Conservation (phyloP, 2,797 vertebrate species). For the Micropoecilia bifurca region DNA sequence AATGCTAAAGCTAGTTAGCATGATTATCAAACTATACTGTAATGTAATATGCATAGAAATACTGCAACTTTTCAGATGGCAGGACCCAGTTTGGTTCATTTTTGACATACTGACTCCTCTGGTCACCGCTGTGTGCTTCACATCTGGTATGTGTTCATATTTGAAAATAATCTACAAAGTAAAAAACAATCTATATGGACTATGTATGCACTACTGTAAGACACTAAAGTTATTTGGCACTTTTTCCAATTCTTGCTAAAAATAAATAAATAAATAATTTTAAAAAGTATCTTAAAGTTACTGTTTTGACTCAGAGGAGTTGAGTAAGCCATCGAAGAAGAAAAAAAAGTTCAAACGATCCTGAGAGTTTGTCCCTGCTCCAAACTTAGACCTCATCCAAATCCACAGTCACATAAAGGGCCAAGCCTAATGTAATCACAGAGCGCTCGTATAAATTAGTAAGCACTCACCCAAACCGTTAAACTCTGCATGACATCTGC, state of each 20-base stretch:
- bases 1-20: too few species aligned
- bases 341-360: conserved; percentile 60
- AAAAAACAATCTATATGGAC: too few species aligned
- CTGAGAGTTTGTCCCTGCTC: conserved; percentile 46
- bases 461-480: conserved; percentile 68
- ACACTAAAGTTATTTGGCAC: neutral
- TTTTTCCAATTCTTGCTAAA: conserved; percentile 11
- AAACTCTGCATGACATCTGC: conserved; percentile 69
- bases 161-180: too few species aligned
- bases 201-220: neutral
- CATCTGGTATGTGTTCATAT: too few species aligned
- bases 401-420: conserved; percentile 40
- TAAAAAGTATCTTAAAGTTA: too few species aligned
- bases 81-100: neutral
- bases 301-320: conserved; percentile 56
- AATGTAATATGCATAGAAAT: too few species aligned
- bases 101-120: neutral
- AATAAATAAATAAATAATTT: too few species aligned
- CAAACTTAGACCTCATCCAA: conserved; percentile 44
- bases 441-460: conserved; percentile 64
- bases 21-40: too few species aligned
- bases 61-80: neutral
- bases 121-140: too few species aligned
- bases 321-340: conserved; percentile 35
- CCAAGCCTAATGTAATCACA: conserved; percentile 59